A percentile compares a stretch with the other conserved stretches of the same genome.
Conservation (phyloP, 2,888 invertebrate genomes). For the Macrostomum cliftonense region DNA sequence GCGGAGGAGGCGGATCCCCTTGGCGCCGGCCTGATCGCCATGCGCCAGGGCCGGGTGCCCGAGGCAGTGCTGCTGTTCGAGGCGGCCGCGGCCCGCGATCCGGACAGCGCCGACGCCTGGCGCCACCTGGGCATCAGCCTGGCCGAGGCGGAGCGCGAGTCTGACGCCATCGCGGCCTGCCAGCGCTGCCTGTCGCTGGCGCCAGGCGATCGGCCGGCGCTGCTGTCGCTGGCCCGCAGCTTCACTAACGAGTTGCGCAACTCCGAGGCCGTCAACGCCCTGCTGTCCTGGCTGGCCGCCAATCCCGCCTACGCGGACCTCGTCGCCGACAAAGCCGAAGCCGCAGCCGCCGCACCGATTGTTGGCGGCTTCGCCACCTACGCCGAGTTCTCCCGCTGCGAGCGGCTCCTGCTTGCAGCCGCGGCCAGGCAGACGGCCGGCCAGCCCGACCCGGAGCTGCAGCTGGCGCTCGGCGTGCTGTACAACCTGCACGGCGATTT, state of each 20-base stretch:
- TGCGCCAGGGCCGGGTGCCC: not conserved
- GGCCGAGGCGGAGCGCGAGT: constrained; percentile 93
- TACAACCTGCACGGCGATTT: constrained; percentile 83
- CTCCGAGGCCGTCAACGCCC: constrained; percentile 62
- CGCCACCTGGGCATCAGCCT: constrained; percentile 57
- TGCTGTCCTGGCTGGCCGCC: constrained; percentile 44
- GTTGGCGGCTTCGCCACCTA: not conserved
- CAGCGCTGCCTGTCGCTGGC: constrained; percentile 52
- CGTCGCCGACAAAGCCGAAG: not conserved
- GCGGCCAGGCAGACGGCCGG: constrained; percentile 7
- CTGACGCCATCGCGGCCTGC: constrained; percentile 55
- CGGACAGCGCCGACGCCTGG: constrained; percentile 50
- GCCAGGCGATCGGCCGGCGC: constrained; percentile 58
- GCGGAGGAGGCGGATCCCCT: constrained; percentile 2
- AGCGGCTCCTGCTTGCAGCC: constrained; percentile 18
- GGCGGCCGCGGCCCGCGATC: constrained; percentile 67
- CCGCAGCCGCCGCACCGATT: not conserved
- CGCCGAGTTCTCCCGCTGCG: constrained; percentile 18
- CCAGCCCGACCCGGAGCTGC: constrained; percentile 12
- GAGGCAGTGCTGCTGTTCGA: constrained; percentile 52
- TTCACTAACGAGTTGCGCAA: constrained; percentile 88
- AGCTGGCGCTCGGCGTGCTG: constrained; percentile 72
- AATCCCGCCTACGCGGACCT: constrained; percentile 65
- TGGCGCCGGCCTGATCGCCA: not conserved
- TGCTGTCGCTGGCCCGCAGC: constrained; percentile 75